phyloP scores from a whole-genome alignment of 2,888 invertebrate genomes.

The Amaurobius ferox region DNA sequence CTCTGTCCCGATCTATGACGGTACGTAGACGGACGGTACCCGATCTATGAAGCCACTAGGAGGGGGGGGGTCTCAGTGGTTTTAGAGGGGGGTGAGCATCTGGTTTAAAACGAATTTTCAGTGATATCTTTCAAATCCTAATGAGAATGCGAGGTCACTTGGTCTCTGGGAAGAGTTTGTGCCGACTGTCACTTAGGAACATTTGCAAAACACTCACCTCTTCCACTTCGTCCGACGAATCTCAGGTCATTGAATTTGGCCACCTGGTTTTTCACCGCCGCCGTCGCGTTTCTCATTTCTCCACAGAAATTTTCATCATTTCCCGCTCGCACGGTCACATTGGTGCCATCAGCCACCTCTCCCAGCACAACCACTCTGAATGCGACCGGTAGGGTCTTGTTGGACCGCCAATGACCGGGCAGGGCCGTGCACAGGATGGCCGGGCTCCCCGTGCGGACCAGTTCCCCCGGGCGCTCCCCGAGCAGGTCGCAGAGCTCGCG shows the following conservation, averaged over 20 bases:
- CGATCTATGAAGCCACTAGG: no score
- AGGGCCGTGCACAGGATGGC: slow-evolving; percentile 96
- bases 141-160: no score
- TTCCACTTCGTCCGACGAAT: slow-evolving; percentile 96
- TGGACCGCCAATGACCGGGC: slow-evolving; percentile 96
- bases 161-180: no score
- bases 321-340: slow-evolving; percentile 94
- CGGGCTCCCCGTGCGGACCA: slow-evolving; percentile 93
- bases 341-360: slow-evolving; percentile 94
- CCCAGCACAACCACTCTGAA: slow-evolving; percentile 86
- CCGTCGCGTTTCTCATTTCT: slow-evolving; percentile 93
- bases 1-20: no score
- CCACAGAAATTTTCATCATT: slow-evolving; percentile 98
- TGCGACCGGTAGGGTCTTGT: slow-evolving; percentile 80
- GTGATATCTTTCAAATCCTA: no score
- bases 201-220: slow-evolving; percentile 91
- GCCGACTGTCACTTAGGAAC: no score
- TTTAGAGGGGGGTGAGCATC: no score
- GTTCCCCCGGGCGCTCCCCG: slow-evolving; percentile 88
- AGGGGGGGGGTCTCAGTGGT: no score
- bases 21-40: no score
- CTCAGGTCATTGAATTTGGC: slow-evolving; percentile 98
- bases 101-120: no score
- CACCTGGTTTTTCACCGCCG: slow-evolving; percentile 97
- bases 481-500: slow-evolving; percentile 80